These are phyloP conservation scores for Cremastobaeus sp. DNA, from an alignment of 2,888 invertebrate species.

Conservation along the genomic window DNA sequence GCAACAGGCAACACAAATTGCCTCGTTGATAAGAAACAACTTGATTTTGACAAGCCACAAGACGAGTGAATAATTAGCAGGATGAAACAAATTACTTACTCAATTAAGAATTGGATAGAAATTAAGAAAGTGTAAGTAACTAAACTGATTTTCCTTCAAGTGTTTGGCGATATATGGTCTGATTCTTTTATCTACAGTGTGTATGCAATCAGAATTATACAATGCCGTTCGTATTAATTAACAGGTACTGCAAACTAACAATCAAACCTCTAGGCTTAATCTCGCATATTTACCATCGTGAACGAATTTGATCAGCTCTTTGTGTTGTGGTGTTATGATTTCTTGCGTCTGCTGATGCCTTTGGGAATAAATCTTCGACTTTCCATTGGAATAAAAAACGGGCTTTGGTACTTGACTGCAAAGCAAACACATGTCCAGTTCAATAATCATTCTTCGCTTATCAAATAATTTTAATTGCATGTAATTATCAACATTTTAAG, in stretches of 20 bases:
- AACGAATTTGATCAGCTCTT: constrained; percentile 91
- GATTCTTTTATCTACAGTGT: too few relatives aligned
- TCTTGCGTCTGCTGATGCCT: constrained; percentile 81
- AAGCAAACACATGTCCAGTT: neutral
- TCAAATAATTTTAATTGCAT: neutral
- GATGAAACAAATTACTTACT: too few relatives aligned
- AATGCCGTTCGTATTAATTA: too few relatives aligned
- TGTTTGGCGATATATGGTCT: too few relatives aligned
- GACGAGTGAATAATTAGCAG: neutral
- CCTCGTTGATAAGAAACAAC: neutral
- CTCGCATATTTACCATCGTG: constrained; percentile 85
- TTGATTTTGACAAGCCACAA: neutral
- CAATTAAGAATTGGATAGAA: too few relatives aligned
- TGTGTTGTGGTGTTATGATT: constrained; percentile 87
- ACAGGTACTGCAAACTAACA: neutral
- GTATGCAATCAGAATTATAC: too few relatives aligned
- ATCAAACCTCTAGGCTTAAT: neutral
- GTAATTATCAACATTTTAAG: too few relatives aligned
- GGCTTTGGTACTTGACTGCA: constrained; percentile 85
- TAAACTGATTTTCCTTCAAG: too few relatives aligned
- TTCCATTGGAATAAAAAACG: constrained; percentile 86
- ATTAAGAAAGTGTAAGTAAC: too few relatives aligned
- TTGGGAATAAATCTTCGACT: constrained; percentile 82
- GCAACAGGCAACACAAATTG: constrained; percentile 27
- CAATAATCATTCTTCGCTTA: neutral